These are phyloP conservation scores for Amphiprion ocellaris DNA, from an alignment of 2,113 vertebrate species.

Conservation along the genomic window DNA sequence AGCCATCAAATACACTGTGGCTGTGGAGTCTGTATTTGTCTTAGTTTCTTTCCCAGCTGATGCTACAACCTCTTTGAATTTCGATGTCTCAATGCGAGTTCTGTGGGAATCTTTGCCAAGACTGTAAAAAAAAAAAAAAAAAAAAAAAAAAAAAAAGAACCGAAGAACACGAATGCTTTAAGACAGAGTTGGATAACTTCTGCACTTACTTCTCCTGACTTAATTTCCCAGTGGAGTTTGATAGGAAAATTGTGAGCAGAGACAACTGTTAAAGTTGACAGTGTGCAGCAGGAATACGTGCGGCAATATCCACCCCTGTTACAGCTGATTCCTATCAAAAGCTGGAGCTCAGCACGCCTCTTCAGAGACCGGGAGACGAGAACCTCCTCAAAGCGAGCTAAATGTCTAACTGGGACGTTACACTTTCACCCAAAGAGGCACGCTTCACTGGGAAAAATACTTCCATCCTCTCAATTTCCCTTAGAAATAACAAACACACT, in stretches of 20 bases:
- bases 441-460: slow-evolving; percentile 30
- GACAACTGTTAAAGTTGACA: slow-evolving; percentile 64
- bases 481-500: slow-evolving; percentile 62
- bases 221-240: slow-evolving; percentile 74
- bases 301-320: slow-evolving; percentile 54
- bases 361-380: slow-evolving; percentile 47
- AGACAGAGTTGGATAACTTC: slow-evolving; percentile 62
- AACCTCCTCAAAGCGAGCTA: slow-evolving; percentile 44
- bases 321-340: slow-evolving; percentile 72
- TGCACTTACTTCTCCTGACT: slow-evolving; percentile 58
- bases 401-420: slow-evolving; percentile 22
- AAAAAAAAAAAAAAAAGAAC: slow-evolving; percentile 18
- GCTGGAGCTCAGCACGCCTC: slow-evolving; percentile 34
- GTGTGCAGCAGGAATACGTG: slow-evolving; percentile 41
- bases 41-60: slow-evolving; percentile 36
- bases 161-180: slow-evolving; percentile 24
- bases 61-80: slow-evolving; percentile 45
- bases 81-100: slow-evolving; percentile 46
- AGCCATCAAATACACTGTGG: slow-evolving; percentile 37
- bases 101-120: slow-evolving; percentile 42
- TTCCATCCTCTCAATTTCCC: slow-evolving; percentile 28
- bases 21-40: slow-evolving; percentile 48
- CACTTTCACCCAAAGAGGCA: slow-evolving; percentile 35
- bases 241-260: slow-evolving; percentile 53
- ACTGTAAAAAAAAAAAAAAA: slow-evolving; percentile 26